Base-by-base conservation (phyloP, 2,888 invertebrate genomes). In the Phytoseiulus persimilis region DNA sequence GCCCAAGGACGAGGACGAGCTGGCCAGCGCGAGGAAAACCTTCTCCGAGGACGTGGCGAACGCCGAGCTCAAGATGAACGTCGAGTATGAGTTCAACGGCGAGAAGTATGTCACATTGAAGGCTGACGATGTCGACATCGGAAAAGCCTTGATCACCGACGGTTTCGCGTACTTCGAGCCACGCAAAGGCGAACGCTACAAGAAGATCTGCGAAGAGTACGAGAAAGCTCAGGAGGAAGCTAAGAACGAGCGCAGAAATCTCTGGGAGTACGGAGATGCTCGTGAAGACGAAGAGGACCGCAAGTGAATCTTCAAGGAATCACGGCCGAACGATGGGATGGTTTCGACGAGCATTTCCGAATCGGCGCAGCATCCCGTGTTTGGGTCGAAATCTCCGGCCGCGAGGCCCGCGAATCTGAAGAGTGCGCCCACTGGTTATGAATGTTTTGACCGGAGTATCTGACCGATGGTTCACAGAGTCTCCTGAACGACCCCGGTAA, bases 201-300 rank as follows among this genome's bases (percentile, higher is more conserved):
- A 33, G 87, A 33, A 87, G 23, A 87, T 87, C 87, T 87, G 87
- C 39, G 45, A 87, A 32, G 87, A 96, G 92, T 98, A 98, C 93
- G 94, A 94, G 92, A 95, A 95, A 90, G 97, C 97, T 87, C 96
- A 98, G 93, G 95, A 96, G 91, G 94, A 95, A 91, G 98, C 98
- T 32, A 96, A 96, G 93, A 95, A 95, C 92, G 95, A 95, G 91
- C 97, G 97, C 93, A 94, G 95, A 92, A 96, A 96, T 93, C 95
- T 99, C 92, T 99, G 99, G 99, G 95, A 96, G 92, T 99, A 99
- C 93, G 99, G 99, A n/a, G 99, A 99, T 93, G 97, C 99, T 93
- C 96, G 96, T 90, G 97, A 96, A 91, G 97, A 97, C 92, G 97
- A 98, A 87, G 87, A 87, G 11, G 87, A 87, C 87, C 87, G 87